Evolutionary conservation across 2,113 vertebrate genomes (phyloP), one percentile per base, ranked within the genome.

Genomic region (Nothobranchius kuhntae): DNA sequence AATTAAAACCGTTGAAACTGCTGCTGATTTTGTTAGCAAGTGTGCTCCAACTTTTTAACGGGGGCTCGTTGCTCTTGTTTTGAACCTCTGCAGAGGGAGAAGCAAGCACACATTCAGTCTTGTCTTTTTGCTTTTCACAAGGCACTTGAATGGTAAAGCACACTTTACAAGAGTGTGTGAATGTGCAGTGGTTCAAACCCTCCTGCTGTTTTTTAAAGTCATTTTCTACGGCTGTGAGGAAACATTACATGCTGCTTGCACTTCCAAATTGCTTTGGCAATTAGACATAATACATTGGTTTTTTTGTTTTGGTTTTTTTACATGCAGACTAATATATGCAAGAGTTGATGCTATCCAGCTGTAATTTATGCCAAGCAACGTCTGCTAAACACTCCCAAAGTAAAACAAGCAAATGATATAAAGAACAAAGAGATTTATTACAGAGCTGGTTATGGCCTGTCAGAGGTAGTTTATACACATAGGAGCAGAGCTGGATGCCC

Each of bases 101-200:
- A 45, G 30, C 11, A 61, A 73, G 40, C 35, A 9, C 42, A 42
- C 36, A 38, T 26, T n/a, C 24, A 44, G 15, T 64, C n/a, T 69
- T 56, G 30, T 60, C 55, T 62, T 38, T 57, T 44, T 51, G 47
- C 60, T 17, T 73, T 71, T 57, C 21, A 48, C 6, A 21, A 63
- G 11, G 52, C 36, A 42, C 21, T 51, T 21, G 24, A 53, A 46
- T 9, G 51, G 36, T 1, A 26, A 24, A 51, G 9, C 53, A 13
- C 11, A 58, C 13, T 38, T 64, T 68, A 24, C 1, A 38, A 44
- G 50, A 57, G 68, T 63, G 70, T 61, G 47, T 44, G 24, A 57
- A 46, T 58, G 30, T 46, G 21, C 3, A 38, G 61, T 13, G 10
- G 46, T 38, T 14, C 2, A 40, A 2, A n/a, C 26, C 61, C 61